Conservation (phyloP, 2,888 invertebrate genomes). For the Aleiodes leptofemur region DNA sequence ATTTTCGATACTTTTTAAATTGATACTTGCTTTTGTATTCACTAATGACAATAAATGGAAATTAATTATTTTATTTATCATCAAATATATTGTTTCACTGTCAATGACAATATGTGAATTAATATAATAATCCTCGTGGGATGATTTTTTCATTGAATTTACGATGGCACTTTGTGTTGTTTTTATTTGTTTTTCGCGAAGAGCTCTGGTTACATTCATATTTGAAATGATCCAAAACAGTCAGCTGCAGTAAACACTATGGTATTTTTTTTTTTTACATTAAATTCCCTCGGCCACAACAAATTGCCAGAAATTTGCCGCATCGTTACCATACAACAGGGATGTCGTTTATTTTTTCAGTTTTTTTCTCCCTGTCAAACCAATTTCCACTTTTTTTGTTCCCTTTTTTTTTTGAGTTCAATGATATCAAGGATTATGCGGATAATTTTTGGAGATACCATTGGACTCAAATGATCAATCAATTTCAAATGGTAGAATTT, state of each 20-base stretch:
- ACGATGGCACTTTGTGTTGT: background rate
- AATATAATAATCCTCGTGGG: background rate
- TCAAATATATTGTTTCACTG: too few species aligned
- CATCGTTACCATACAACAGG: slow-evolving; percentile 16
- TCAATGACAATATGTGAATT: too few species aligned
- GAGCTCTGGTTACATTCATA: background rate
- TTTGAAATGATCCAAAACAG: slow-evolving; percentile 2
- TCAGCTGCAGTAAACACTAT: background rate
- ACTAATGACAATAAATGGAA: too few species aligned
- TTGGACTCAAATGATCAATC: too few species aligned
- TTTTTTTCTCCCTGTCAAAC: background rate
- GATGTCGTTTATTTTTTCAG: background rate
- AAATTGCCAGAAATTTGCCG: slow-evolving; percentile 22
- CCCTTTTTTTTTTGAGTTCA: background rate
- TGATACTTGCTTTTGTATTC: too few species aligned
- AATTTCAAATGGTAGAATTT: too few species aligned
- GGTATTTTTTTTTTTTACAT: background rate
- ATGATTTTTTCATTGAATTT: background rate
- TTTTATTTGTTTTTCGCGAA: background rate
- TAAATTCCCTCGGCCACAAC: slow-evolving; percentile 9
- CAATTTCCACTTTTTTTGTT: background rate
- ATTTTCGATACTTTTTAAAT: too few species aligned
- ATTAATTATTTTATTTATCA: too few species aligned
- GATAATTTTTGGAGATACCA: too few species aligned
- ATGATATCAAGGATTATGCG: too few species aligned